Percentiles rank a stretch among this genome's conserved stretches.
Evolutionary conservation across 2,113 vertebrate species (phyloP).

Genomic region (Odontophorus gujanensis): DNA sequence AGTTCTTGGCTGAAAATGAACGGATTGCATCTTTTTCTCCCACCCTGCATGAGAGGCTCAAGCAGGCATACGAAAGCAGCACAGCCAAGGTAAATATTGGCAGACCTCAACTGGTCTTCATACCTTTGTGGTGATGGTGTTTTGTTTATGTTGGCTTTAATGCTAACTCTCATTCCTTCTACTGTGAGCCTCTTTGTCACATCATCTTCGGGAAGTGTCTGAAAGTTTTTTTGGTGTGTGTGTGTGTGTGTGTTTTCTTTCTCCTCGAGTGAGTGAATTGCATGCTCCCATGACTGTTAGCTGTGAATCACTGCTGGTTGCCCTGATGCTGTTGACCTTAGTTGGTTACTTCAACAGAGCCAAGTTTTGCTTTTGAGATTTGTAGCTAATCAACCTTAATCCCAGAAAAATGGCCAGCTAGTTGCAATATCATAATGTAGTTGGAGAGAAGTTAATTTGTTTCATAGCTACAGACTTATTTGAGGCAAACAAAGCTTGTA

Average conservation of each 20-base stretch:
- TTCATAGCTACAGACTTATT: not conserved
- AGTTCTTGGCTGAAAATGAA: constrained; percentile 94
- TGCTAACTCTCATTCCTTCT: not conserved
- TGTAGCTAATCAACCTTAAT: not conserved
- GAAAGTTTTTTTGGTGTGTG: not conserved
- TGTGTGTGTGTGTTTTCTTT: not conserved
- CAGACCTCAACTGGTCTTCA: not conserved
- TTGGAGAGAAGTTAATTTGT: not conserved
- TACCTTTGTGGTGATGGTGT: not conserved
- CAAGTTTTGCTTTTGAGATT: not conserved
- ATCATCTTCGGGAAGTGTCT: not conserved
- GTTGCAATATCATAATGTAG: not conserved
- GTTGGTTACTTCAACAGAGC: not conserved
- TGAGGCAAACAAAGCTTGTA: not conserved
- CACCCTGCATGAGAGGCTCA: constrained; percentile 84
- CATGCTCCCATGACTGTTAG: not conserved
- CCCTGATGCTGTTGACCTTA: not conserved
- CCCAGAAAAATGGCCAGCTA: not conserved
- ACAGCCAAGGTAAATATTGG: constrained; percentile 85
- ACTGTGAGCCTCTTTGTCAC: not conserved
- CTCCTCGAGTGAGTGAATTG: not conserved
- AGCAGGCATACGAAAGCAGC: constrained; percentile 86
- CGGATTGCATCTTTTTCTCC: constrained; percentile 90
- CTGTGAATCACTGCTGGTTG: not conserved
- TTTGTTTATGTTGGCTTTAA: not conserved